Evolutionary conservation across 2,888 invertebrate species (phyloP).

Genomic region (Gnatocerus cornutus): DNA sequence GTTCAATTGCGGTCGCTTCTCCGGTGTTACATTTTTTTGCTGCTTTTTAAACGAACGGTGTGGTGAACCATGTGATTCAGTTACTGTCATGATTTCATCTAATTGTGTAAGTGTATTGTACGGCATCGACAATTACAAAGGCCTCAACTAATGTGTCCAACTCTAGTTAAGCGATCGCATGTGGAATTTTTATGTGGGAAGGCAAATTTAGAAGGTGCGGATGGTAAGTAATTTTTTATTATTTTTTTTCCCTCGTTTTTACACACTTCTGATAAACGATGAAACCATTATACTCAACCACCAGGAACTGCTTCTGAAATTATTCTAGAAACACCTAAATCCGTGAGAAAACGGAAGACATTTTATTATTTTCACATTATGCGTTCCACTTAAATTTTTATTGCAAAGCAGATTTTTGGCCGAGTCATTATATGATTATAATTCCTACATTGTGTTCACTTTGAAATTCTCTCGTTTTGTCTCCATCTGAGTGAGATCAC

Average conservation of each 20-base stretch:
- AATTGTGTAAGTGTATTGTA: constrained; percentile 52
- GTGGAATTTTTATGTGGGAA: constrained; percentile 50
- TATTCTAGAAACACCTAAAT: no score
- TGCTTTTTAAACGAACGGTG: constrained; percentile 32
- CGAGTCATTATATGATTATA: no score
- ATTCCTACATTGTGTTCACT: no score
- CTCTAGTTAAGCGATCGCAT: constrained; percentile 50
- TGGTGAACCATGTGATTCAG: constrained; percentile 40
- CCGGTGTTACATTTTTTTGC: constrained; percentile 12
- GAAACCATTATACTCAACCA: no score
- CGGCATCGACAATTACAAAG: constrained; percentile 46
- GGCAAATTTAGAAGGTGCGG: constrained; percentile 19
- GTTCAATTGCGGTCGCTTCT: constrained; percentile 16
- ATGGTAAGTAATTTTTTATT: constrained; percentile 31
- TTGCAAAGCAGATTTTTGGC: no score
- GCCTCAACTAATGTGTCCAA: constrained; percentile 48
- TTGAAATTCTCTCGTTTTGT: no score
- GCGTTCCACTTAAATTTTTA: no score
- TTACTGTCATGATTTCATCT: constrained; percentile 52
- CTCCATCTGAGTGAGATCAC: no score
- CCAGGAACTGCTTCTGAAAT: no score
- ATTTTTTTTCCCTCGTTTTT: not conserved
- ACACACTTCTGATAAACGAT: constrained; percentile 22
- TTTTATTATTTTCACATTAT: no score
- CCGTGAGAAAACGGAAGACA: no score